Conservation (phyloP, 2,113 vertebrate genomes). For the Lepus americanus region DNA sequence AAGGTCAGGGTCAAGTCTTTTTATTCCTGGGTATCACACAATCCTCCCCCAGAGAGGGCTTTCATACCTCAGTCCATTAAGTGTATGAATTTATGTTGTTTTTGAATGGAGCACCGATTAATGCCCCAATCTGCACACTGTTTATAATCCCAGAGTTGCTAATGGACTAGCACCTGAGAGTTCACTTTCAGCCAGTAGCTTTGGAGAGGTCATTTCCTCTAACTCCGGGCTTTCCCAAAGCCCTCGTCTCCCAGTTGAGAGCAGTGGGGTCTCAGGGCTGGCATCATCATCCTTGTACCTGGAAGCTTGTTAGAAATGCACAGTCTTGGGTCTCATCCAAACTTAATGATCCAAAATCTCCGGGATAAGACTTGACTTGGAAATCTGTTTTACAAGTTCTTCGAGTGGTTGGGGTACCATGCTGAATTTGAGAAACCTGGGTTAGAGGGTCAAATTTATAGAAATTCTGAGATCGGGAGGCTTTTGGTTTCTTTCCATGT, state of each 20-base stretch:
- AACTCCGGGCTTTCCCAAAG: not conserved
- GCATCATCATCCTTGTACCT: not conserved
- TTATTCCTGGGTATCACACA: not conserved
- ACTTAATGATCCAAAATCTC: constrained; percentile 27
- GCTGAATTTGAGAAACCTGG: not conserved
- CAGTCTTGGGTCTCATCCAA: not conserved
- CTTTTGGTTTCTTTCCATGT: constrained; percentile 27
- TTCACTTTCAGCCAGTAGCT: not conserved
- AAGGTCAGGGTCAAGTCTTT: not conserved
- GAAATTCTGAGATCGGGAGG: not conserved
- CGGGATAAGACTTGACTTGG: not conserved
- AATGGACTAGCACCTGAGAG: not conserved
- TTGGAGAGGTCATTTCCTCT: not conserved
- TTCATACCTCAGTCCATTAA: not conserved
- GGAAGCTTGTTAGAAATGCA: constrained; percentile 8
- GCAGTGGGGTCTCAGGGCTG: not conserved
- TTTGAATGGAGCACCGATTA: not conserved
- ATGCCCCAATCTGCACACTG: not conserved
- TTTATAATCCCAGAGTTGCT: not conserved
- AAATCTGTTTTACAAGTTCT: not conserved
- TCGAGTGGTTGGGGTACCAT: not conserved
- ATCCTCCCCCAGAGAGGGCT: not conserved
- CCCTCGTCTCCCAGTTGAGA: not conserved
- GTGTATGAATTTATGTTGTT: not conserved
- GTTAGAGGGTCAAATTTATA: not conserved